These are phyloP conservation scores for Helleia helle DNA, from an alignment of 2,888 invertebrate genomes.

Conservation along the genomic window DNA sequence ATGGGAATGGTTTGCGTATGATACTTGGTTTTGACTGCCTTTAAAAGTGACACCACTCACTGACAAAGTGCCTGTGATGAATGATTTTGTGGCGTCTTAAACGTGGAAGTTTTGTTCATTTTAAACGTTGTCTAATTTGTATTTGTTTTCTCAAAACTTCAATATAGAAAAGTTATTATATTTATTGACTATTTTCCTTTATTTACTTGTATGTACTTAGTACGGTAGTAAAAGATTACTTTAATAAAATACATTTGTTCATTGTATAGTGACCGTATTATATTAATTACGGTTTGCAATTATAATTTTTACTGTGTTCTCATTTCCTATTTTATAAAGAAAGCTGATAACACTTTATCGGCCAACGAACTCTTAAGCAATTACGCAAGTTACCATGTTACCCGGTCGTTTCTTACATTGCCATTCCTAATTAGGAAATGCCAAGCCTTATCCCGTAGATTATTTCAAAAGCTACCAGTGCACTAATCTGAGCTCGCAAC, in stretches of 20 bases:
- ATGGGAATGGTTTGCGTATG: constrained; percentile 36
- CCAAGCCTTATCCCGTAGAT: not conserved
- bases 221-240: too few species aligned
- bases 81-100: not conserved
- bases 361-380: constrained; percentile 41
- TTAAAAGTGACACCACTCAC: constrained; percentile 9
- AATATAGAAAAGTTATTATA: too few species aligned
- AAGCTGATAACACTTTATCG: constrained; percentile 60
- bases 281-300: not conserved
- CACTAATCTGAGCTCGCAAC: not conserved
- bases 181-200: too few species aligned
- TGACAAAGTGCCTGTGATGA: constrained; percentile 2
- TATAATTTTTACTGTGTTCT: constrained; percentile 40
- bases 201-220: too few species aligned
- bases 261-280: too few species aligned
- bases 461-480: not conserved
- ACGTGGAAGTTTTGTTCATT: too few species aligned
- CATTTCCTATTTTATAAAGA: constrained; percentile 45
- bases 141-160: too few species aligned
- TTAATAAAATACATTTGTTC: too few species aligned
- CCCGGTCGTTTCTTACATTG: not conserved
- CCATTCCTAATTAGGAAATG: constrained; percentile 6
- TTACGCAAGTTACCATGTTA: constrained; percentile 7
- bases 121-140: too few species aligned
- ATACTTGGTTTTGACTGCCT: constrained; percentile 16